Percentiles rank a stretch among this genome's conserved stretches.
phyloP scores from a whole-genome alignment of 2,888 invertebrate species.

The Pyrrhopygopsis socrates region DNA sequence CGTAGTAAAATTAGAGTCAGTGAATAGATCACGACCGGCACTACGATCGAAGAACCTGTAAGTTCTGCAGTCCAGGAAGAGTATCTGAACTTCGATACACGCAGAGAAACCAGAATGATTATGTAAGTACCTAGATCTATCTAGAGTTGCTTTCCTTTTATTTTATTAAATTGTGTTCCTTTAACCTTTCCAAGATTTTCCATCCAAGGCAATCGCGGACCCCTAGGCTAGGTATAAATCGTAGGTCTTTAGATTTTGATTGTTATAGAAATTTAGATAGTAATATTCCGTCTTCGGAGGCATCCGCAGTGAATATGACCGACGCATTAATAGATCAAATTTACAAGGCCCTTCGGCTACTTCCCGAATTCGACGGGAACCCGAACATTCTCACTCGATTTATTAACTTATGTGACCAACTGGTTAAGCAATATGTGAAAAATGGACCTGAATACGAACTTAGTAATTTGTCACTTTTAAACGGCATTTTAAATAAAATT shows the following conservation, averaged over 20 bases:
- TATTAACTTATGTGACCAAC: conserved; percentile 16
- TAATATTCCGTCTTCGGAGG: no score
- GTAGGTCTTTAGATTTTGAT: conserved; percentile 25
- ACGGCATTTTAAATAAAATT: conserved; percentile 54
- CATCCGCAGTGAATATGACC: no score
- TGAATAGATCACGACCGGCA: conserved; percentile 16
- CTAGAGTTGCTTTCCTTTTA: conserved; percentile 30
- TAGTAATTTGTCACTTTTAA: conserved; percentile 46
- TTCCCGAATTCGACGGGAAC: conserved; percentile 29
- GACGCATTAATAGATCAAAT: conserved; percentile 17
- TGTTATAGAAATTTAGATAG: conserved; percentile 5
- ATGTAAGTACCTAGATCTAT: conserved; percentile 40
- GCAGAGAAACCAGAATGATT: conserved; percentile 25
- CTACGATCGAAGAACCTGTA: conserved; percentile 11
- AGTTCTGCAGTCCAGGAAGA: conserved; percentile 28
- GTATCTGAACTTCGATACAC: conserved; percentile 29
- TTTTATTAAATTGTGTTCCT: conserved; percentile 7
- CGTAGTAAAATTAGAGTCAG: conserved; percentile 27
- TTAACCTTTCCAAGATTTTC: conserved; percentile 33
- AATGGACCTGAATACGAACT: conserved; percentile 7
- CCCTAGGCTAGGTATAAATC: conserved; percentile 12
- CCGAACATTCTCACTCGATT: conserved; percentile 16
- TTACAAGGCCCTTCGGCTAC: conserved; percentile 13
- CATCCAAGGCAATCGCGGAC: conserved; percentile 34
- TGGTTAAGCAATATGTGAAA: conserved; percentile 15